Evolutionary conservation across 2,113 vertebrate species (phyloP).

Genomic region (Talpa occidentalis): DNA sequence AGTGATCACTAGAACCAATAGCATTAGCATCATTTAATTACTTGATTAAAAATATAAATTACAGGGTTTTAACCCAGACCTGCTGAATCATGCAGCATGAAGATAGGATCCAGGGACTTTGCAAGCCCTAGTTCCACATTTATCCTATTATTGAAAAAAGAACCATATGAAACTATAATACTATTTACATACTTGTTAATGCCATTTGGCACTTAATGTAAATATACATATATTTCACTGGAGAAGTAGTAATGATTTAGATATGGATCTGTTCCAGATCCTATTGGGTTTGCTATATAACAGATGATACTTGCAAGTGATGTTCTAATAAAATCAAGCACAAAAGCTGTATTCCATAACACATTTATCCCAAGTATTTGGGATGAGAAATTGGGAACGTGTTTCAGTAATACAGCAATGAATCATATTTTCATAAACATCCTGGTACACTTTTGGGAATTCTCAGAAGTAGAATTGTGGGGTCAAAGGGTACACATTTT

Average conservation of each 20-base stretch:
- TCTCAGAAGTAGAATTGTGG: background rate
- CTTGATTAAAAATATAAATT: background rate
- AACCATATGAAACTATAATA: background rate
- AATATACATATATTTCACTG: background rate
- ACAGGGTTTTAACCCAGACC: rapidly evolving
- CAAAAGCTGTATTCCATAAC: background rate
- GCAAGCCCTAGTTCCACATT: background rate
- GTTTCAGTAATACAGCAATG: background rate
- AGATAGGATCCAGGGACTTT: background rate
- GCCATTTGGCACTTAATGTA: background rate
- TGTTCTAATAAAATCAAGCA: background rate
- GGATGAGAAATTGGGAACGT: background rate
- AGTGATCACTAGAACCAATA: background rate
- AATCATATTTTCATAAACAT: background rate
- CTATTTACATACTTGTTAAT: background rate
- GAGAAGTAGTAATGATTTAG: background rate
- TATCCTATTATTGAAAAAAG: background rate
- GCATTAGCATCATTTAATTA: background rate
- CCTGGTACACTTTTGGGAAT: background rate
- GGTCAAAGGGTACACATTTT: background rate
- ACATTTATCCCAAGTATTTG: background rate
- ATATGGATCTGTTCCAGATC: background rate
- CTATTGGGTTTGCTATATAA: background rate
- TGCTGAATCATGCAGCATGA: background rate
- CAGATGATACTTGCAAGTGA: too few relatives aligned